Percentiles rank a stretch among this genome's conserved stretches.
Evolutionary conservation across 2,888 invertebrate genomes (phyloP).

Genomic region (Schrankia costaestrigalis): DNA sequence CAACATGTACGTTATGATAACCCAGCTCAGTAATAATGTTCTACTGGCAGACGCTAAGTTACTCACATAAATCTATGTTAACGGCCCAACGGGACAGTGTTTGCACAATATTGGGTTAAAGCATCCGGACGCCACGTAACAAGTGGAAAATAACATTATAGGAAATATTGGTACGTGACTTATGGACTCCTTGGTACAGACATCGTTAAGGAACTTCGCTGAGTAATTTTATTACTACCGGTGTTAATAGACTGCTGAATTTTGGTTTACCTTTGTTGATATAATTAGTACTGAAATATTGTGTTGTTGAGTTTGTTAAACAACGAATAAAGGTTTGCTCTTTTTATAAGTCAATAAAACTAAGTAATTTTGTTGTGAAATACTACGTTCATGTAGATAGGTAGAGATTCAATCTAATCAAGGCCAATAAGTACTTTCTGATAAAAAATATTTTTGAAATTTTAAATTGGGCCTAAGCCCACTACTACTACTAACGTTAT

Average conservation of each 20-base stretch:
- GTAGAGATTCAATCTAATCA: too few species aligned
- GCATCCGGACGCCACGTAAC: slow-evolving; percentile 33
- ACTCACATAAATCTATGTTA: slow-evolving; percentile 43
- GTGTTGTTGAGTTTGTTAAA: too few species aligned
- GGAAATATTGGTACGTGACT: slow-evolving; percentile 25
- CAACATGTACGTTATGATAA: slow-evolving; percentile 26
- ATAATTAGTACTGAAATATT: slow-evolving; percentile 22
- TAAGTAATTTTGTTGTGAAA: too few species aligned
- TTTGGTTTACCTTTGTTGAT: slow-evolving; percentile 14
- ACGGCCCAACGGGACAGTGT: slow-evolving; percentile 39
- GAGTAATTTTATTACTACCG: slow-evolving; percentile 10
- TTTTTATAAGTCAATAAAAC: too few species aligned
- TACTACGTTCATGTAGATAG: too few species aligned
- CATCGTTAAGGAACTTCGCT: not conserved
- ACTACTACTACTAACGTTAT: too few species aligned
- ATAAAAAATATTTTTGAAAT: too few species aligned
- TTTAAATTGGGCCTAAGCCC: too few species aligned
- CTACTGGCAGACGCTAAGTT: slow-evolving; percentile 32
- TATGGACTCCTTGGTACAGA: slow-evolving; percentile 4
- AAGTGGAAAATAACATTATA: slow-evolving; percentile 37
- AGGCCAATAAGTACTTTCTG: too few species aligned
- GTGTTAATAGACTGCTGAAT: slow-evolving; percentile 19
- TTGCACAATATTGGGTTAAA: slow-evolving; percentile 46
- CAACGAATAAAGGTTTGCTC: too few species aligned
- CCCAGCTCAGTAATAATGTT: slow-evolving; percentile 14